Conservation (phyloP, 2,113 vertebrate species). For the Hyaena hyaena region DNA sequence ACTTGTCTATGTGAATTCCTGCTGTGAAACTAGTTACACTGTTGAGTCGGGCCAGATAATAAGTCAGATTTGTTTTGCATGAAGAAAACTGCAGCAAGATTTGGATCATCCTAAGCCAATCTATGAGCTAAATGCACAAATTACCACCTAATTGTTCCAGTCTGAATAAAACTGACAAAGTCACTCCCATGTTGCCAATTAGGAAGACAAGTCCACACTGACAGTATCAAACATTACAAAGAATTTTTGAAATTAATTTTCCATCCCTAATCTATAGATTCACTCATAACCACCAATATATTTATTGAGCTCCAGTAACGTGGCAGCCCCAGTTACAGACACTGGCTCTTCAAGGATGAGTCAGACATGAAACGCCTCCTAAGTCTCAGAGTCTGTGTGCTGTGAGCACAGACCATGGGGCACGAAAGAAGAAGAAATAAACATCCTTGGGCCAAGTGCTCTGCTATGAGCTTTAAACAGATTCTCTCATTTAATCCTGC, state of each 20-base stretch:
- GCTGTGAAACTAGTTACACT: conserved; percentile 27
- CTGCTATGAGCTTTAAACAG: background rate
- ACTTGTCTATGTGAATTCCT: conserved; percentile 59
- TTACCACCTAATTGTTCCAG: conserved; percentile 55
- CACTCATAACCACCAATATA: background rate
- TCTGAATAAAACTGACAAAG: conserved; percentile 33
- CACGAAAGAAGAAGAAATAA: background rate
- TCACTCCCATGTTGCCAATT: background rate
- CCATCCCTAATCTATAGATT: background rate
- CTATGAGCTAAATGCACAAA: conserved; percentile 53
- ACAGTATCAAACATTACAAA: background rate
- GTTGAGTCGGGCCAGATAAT: conserved; percentile 20
- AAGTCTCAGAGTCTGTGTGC: background rate
- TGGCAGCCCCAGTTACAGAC: background rate
- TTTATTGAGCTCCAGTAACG: background rate
- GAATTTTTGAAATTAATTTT: conserved; percentile 19
- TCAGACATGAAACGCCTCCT: background rate
- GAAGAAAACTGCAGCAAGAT: conserved; percentile 55
- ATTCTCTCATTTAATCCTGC: background rate
- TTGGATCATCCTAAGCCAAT: conserved; percentile 30
- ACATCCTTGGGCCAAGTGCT: background rate
- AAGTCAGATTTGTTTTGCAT: conserved; percentile 65
- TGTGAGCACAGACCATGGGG: fast-evolving
- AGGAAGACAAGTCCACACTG: background rate
- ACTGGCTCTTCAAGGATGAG: background rate